phyloP scores from a whole-genome alignment of 2,113 vertebrate species.

The Podilymbus podiceps region DNA sequence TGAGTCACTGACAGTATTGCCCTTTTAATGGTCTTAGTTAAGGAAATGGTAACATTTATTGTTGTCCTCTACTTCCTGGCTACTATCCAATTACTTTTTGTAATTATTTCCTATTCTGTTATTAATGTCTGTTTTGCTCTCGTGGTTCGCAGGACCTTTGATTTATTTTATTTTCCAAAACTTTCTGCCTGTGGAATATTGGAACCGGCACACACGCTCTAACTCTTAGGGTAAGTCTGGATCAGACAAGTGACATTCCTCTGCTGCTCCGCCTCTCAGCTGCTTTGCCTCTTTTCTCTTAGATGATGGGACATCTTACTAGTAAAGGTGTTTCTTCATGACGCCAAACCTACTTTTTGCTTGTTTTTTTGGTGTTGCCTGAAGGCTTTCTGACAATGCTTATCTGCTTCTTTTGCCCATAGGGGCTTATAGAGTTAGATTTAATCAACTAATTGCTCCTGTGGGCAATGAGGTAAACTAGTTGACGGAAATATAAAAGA shows the following conservation, averaged over 20 bases:
- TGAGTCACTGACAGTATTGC: background rate
- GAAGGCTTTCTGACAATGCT: background rate
- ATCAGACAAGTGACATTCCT: background rate
- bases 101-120: background rate
- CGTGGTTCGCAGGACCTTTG: background rate
- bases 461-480: background rate
- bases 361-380: background rate
- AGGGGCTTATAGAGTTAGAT: background rate
- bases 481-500: background rate
- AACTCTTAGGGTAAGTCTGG: background rate
- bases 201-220: rapidly evolving
- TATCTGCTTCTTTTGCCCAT: background rate
- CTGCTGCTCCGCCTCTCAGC: background rate
- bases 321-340: background rate
- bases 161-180: background rate
- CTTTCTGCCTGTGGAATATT: background rate
- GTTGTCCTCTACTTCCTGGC: background rate
- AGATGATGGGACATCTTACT: background rate
- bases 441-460: background rate
- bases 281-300: background rate
- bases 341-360: background rate
- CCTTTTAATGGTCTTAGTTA: background rate
- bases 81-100: background rate
- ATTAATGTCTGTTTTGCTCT: background rate
- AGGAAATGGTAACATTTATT: background rate